Conservation (phyloP, 2,797 vertebrate species). For the Manis crassicaudata region DNA sequence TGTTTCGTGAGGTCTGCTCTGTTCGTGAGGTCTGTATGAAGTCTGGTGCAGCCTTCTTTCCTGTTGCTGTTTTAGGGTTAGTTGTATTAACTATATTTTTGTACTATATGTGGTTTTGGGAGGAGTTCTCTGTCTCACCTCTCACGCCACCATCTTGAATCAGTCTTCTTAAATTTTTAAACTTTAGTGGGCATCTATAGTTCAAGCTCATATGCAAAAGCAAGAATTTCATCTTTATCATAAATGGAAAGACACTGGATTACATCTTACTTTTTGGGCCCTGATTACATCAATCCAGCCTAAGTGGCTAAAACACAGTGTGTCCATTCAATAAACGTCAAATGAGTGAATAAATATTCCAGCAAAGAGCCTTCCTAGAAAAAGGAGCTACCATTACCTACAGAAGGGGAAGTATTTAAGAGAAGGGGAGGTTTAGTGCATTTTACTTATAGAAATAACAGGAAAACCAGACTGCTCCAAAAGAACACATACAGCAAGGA, state of each 20-base stretch:
- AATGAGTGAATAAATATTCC: constrained; percentile 23
- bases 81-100: no score
- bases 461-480: constrained; percentile 20
- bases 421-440: background rate
- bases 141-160: no score
- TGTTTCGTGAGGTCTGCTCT: no score
- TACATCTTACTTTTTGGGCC: background rate
- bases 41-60: no score
- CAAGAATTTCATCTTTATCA: constrained; percentile 27
- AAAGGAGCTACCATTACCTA: background rate
- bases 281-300: constrained; percentile 10
- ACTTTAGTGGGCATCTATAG: constrained; percentile 28
- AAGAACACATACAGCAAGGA: constrained; percentile 24
- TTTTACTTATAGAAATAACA: constrained; percentile 51
- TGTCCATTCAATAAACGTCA: constrained; percentile 30
- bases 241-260: constrained; percentile 10
- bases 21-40: no score
- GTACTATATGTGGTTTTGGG: no score
- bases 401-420: background rate
- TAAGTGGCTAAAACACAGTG: background rate
- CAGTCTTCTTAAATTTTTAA: background rate
- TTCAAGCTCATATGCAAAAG: background rate
- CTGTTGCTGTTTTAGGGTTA: no score
- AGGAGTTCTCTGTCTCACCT: no score
- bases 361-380: background rate